Percentiles rank a stretch among this genome's conserved stretches.
These are phyloP conservation scores for Sminthurides aquaticus DNA, from an alignment of 2,888 invertebrate genomes.

Conservation along the genomic window DNA sequence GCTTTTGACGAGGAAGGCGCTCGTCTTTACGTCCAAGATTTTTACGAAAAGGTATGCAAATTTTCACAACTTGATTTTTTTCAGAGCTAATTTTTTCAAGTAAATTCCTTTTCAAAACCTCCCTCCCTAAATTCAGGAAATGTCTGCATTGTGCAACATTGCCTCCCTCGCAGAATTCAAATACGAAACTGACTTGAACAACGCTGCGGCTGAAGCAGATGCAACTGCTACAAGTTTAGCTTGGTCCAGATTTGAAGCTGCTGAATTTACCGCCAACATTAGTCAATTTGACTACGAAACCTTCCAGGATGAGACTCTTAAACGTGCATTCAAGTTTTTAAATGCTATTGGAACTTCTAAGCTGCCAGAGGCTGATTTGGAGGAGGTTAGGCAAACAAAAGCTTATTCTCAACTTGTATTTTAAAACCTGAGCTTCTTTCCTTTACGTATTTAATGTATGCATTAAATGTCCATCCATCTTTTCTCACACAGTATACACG, in stretches of 20 bases:
- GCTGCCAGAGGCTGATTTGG: conserved; percentile 63
- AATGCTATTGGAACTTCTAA: conserved; percentile 65
- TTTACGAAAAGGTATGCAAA: not conserved
- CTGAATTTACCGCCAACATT: conserved; percentile 29
- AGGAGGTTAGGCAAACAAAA: conserved; percentile 58
- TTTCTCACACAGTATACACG: conserved; percentile 43
- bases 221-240: conserved; percentile 23
- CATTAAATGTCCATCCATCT: no score
- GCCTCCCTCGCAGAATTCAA: conserved; percentile 47
- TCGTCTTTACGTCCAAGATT: not conserved
- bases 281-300: conserved; percentile 25
- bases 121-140: not conserved
- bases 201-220: conserved; percentile 21
- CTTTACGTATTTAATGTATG: no score
- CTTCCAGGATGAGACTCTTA: conserved; percentile 36
- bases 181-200: conserved; percentile 46
- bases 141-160: conserved; percentile 45
- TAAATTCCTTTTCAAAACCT: not conserved
- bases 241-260: conserved; percentile 28
- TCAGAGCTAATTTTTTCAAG: not conserved
- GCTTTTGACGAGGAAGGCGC: conserved; percentile 1
- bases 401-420: not conserved
- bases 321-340: conserved; percentile 64
- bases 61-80: conserved; percentile 11
- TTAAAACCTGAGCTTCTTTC: not conserved